Conservation (phyloP, 2,113 vertebrate genomes). For the Xenotilapia leptura region DNA sequence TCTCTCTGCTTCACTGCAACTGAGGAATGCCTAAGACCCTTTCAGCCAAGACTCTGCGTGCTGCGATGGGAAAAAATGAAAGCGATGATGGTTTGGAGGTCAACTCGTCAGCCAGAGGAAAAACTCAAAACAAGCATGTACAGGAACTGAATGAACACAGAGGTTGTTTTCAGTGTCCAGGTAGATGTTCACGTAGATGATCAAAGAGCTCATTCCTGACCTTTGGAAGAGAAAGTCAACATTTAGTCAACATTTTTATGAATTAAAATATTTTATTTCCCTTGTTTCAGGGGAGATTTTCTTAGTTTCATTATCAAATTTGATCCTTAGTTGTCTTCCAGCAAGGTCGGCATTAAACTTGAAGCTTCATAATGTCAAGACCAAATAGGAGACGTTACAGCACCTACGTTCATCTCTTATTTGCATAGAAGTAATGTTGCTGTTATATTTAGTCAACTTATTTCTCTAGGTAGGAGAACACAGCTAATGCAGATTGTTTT, state of each 20-base stretch:
- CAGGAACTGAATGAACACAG: not conserved
- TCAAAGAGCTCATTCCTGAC: not conserved
- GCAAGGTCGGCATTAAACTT: not conserved
- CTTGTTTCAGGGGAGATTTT: not conserved
- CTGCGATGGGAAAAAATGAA: not conserved
- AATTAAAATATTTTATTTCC: not conserved
- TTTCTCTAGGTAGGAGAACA: not conserved
- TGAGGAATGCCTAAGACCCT: slow-evolving; percentile 13
- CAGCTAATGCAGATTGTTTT: not conserved
- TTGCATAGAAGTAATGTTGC: not conserved
- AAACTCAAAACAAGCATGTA: not conserved
- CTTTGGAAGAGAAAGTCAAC: not conserved
- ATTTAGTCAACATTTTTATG: not conserved
- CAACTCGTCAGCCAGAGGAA: not conserved
- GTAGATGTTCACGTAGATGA: not conserved
- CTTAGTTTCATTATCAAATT: not conserved
- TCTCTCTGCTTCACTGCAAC: slow-evolving; percentile 12
- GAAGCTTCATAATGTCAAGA: not conserved
- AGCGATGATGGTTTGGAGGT: not conserved
- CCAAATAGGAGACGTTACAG: not conserved
- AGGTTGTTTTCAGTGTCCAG: not conserved
- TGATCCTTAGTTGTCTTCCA: not conserved
- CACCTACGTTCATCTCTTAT: not conserved
- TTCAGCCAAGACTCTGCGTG: not conserved
- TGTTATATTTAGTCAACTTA: not conserved